phyloP scores from a whole-genome alignment of 92 coral and sea anemone genomes.

The Paramuricea clavata region DNA sequence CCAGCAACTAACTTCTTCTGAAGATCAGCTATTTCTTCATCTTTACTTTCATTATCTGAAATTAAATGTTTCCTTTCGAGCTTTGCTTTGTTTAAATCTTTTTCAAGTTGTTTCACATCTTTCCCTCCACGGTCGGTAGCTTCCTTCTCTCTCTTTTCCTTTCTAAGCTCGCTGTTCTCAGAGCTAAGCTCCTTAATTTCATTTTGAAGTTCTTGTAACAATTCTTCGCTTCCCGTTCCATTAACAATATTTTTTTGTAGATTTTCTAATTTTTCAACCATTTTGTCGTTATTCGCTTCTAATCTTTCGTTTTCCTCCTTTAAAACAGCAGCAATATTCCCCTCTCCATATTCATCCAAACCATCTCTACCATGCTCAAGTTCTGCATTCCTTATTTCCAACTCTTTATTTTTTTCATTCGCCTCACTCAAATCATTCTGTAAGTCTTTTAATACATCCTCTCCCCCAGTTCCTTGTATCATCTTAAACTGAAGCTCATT shows the following conservation, averaged over 20 bases:
- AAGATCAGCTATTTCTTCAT: not conserved
- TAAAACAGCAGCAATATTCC: not conserved
- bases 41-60: not conserved
- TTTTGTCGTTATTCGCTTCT: not conserved
- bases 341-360: too few species aligned
- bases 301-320: not conserved
- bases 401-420: conserved; percentile 14
- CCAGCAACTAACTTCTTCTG: conserved; percentile 8
- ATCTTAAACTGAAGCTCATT: conserved; percentile 12
- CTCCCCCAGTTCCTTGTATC: conserved; percentile 6
- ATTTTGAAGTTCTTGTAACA: not conserved
- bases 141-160: not conserved
- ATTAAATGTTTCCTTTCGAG: conserved; percentile 72
- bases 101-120: conserved; percentile 64
- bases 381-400: conserved; percentile 3
- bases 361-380: too few species aligned
- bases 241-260: conserved; percentile 50
- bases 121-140: not conserved
- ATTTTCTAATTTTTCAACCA: conserved; percentile 64
- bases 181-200: not conserved
- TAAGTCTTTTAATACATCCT: not conserved
- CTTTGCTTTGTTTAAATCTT: conserved; percentile 72
- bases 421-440: not conserved
- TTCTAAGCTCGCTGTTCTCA: not conserved
- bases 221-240: conserved; percentile 7